A percentile compares a stretch with the other conserved stretches of the same genome.
Evolutionary conservation across 2,888 invertebrate genomes (phyloP).

Genomic region (Erebia ligea): DNA sequence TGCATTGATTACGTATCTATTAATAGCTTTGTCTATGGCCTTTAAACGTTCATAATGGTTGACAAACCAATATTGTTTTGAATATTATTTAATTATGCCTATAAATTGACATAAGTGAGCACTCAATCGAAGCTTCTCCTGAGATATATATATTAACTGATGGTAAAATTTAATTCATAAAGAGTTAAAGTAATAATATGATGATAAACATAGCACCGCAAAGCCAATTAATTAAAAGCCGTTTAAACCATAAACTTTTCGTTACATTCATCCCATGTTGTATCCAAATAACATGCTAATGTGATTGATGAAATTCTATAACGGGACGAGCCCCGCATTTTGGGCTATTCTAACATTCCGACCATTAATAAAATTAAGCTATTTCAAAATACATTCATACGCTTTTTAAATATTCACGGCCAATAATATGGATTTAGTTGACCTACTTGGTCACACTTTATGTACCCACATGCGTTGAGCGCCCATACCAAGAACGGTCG

Average conservation of each 20-base stretch:
- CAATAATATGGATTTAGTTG: neutral
- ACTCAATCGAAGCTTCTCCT: neutral
- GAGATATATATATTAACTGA: too few species aligned
- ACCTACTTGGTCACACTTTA: neutral
- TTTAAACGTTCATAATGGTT: too few species aligned
- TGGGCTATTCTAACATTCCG: conserved; percentile 27
- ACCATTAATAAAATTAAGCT: conserved; percentile 30
- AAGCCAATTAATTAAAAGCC: conserved; percentile 29
- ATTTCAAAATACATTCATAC: conserved; percentile 18
- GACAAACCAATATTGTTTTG: too few species aligned
- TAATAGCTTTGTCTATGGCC: too few species aligned
- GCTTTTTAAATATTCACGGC: conserved; percentile 10
- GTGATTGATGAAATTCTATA: conserved; percentile 40
- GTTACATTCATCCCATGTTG: conserved; percentile 34
- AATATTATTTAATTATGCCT: too few species aligned
- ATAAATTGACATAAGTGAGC: too few species aligned
- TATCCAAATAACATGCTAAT: conserved; percentile 43
- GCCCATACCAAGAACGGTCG: too few species aligned
- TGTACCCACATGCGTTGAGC: too few species aligned
- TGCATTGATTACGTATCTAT: too few species aligned
- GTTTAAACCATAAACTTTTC: conserved; percentile 34
- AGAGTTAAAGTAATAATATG: neutral
- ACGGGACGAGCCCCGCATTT: conserved; percentile 25
- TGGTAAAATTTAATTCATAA: too few species aligned
- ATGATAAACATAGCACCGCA: conserved; percentile 16